Base-by-base conservation (phyloP, 2,113 vertebrate species). In the Eudorcas thomsonii region DNA sequence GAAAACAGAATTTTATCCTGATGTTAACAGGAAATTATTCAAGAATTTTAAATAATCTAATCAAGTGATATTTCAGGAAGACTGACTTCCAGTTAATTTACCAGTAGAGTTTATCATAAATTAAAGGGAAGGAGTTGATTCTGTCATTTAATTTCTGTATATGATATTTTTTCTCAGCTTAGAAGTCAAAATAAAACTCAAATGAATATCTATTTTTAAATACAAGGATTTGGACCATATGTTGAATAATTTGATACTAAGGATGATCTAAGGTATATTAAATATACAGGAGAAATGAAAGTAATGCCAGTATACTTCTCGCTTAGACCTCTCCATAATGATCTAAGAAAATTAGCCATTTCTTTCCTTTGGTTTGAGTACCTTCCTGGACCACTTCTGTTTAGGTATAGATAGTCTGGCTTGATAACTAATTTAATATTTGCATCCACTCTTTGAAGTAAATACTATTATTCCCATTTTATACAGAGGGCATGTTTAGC, bases 11-110 rank as follows among this genome's bases (percentile, higher is more conserved):
- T 86, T 85, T 91, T 96, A 86, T 94, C 15, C 3, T 96, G 30
- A 62, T 50, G 64, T 71, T 88, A 88, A 59, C 0, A 62, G 54
- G 36, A 96, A 96, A 91, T 19, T n/a, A 90, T 6, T 57, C 1
- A 96, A 93, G 50, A 95, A 91, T 77, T 97, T 86, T 54, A 84
- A 96, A 16, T 62, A 82, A 94, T 91, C 52, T 54, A 39, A 82
- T n/a, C 59, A 95, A 67, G 11, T 36, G 5, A 52, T 50, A 7
- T 64, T 96, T 96, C 17, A 82, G 84, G 43, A 89, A 97, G 5
- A 71, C 11, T 86, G 36, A 83, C 12, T 96, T 91, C 54, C 1
- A 60, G n/a, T 59, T 81, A 85, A 85, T 52, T 80, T 93, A 15
- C 8, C 11, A 67, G 33, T 71, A 80, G 5, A 39, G n/a, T 50